Conservation (phyloP, 2,888 invertebrate species). For the Molorchus minor region DNA sequence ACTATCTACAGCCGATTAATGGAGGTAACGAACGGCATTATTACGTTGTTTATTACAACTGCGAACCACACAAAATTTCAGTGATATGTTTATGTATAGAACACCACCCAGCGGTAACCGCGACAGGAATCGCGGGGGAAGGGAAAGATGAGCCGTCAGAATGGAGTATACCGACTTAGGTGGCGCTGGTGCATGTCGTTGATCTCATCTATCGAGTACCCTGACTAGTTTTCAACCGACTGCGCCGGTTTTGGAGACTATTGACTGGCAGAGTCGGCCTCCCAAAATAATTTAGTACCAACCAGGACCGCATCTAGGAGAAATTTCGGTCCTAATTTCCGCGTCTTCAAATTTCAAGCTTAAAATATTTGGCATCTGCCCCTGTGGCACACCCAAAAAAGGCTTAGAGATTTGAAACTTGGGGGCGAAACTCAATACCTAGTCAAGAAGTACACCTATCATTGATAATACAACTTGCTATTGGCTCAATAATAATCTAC, state of each 20-base stretch:
- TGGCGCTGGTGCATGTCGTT: conserved; percentile 24
- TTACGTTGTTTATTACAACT: conserved; percentile 34
- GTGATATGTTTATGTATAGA: conserved; percentile 40
- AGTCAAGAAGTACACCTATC: too few species aligned
- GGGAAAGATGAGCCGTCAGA: conserved; percentile 25
- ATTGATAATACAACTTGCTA: too few species aligned
- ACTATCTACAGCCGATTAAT: conserved; percentile 23
- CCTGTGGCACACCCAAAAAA: too few species aligned
- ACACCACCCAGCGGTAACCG: conserved; percentile 48
- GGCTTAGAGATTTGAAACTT: too few species aligned
- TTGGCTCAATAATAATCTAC: too few species aligned
- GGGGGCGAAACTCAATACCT: too few species aligned
- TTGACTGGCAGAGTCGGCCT: background rate
- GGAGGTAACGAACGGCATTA: conserved; percentile 31
- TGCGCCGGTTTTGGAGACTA: conserved; percentile 7
- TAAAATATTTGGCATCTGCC: too few species aligned
- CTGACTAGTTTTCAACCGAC: background rate
- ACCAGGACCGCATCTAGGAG: too few species aligned
- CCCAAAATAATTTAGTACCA: background rate
- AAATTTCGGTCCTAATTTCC: too few species aligned
- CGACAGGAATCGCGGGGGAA: conserved; percentile 31
- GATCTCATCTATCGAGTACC: conserved; percentile 6
- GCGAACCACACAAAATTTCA: conserved; percentile 41
- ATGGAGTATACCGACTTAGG: conserved; percentile 14
- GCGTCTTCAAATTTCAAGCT: too few species aligned